Evolutionary conservation across 2,888 invertebrate genomes (phyloP), one percentile per base, ranked within the genome.

Genomic region (Metopia argyrocephala): DNA sequence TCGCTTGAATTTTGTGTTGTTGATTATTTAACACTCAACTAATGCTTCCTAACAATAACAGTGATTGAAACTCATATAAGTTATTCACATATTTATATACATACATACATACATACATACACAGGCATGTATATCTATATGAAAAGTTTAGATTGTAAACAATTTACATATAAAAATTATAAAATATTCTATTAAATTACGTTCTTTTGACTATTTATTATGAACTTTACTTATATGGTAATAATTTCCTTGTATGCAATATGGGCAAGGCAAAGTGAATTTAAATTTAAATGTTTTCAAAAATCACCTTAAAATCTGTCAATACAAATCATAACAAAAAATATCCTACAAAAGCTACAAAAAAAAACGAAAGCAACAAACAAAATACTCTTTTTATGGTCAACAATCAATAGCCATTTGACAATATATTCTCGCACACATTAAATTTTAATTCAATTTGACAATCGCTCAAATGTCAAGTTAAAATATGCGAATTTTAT

Each of bases 381-480:
- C 28, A 65, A 54, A 48, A 27, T 31, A n/a, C 9, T 31, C 52
- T 46, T 23, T 57, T 57, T 68, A 78, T 81, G 81, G 78, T 78
- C 80, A 80, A 76, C 64, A 54, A 81, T 81, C 78, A 78, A 78
- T 66, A 78, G 78, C 78, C 78, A 81, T 81, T 78, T 81, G 81
- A 81, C 81, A 81, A 81, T 78, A 81, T 81, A 74, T 74, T 65
- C 78, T 74, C 78, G 78, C 66, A 78, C 78, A 81, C 56, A 74
- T 74, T 66, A 56, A 80, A 80, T 78, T 61, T 69, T 45, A 74
- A 74, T 68, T 54, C 57, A 74, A 75, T 69, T 69, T 81, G 81
- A 81, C 81, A 78, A 70, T 78, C 56, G 78, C 78, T 78, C 78
- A 78, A 81, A 81, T 81, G 81, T 78, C 81, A 81, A 78, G 78